Conservation (phyloP, 2,888 invertebrate genomes). For the Tipula vernalis region DNA sequence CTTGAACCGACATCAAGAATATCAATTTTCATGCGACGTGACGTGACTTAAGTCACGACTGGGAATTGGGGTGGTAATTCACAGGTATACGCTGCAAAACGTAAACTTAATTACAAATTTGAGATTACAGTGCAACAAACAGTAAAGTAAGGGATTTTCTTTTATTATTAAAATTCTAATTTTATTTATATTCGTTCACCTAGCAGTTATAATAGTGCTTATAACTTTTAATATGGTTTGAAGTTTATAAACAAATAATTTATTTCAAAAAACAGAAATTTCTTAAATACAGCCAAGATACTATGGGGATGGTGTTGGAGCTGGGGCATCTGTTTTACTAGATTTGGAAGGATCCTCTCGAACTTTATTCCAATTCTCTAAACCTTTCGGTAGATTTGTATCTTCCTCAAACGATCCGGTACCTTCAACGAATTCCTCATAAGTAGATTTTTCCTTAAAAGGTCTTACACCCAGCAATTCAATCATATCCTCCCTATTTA, state of each 20-base stretch:
- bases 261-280: neutral
- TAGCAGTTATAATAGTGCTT: neutral
- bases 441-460: constrained; percentile 97
- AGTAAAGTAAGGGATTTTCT: neutral
- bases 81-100: no score
- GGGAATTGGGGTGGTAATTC: no score
- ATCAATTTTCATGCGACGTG: no score
- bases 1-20: no score
- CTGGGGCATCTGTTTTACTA: neutral
- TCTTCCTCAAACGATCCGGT: constrained; percentile 97
- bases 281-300: neutral
- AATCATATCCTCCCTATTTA: constrained; percentile 95
- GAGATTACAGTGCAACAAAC: no score
- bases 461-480: constrained; percentile 88
- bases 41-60: no score
- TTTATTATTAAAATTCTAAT: neutral
- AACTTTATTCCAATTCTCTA: constrained; percentile 89
- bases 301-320: neutral
- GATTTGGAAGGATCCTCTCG: constrained; percentile 26
- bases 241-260: neutral
- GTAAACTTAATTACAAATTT: no score
- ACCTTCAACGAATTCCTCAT: constrained; percentile 98
- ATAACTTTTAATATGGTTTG: neutral
- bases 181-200: neutral
- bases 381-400: constrained; percentile 83